Conservation (phyloP, 2,113 vertebrate species). For the Trogon surrucura region DNA sequence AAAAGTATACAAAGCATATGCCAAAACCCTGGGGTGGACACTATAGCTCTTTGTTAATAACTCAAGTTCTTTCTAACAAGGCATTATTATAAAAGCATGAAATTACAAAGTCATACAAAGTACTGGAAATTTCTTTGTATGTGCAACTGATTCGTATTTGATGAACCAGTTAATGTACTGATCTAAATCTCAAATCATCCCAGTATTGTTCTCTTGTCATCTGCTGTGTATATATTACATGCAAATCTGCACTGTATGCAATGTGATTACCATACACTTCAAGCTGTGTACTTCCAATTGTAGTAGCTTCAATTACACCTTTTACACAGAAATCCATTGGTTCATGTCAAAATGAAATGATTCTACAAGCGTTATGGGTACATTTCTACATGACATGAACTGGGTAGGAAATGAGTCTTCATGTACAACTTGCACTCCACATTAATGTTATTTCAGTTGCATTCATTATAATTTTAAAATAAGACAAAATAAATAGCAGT, state of each 20-base stretch:
- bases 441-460: background rate
- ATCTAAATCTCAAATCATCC: background rate
- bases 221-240: background rate
- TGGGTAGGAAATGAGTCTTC: background rate
- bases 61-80: background rate
- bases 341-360: background rate
- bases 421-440: background rate
- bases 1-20: background rate
- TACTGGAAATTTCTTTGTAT: background rate
- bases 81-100: constrained; percentile 21
- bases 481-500: background rate
- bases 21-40: background rate
- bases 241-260: background rate
- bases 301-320: background rate
- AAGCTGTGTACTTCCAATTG: background rate
- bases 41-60: constrained; percentile 35
- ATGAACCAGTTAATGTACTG: background rate
- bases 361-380: background rate
- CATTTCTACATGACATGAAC: background rate
- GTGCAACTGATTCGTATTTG: background rate
- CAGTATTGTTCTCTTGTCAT: background rate
- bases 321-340: background rate
- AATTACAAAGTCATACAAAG: constrained; percentile 26
- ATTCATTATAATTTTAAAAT: background rate
- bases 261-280: background rate